A percentile compares a stretch with the other conserved stretches of the same genome.
Conservation (phyloP, 2,113 vertebrate genomes). For the Motacilla tschutschensis region DNA sequence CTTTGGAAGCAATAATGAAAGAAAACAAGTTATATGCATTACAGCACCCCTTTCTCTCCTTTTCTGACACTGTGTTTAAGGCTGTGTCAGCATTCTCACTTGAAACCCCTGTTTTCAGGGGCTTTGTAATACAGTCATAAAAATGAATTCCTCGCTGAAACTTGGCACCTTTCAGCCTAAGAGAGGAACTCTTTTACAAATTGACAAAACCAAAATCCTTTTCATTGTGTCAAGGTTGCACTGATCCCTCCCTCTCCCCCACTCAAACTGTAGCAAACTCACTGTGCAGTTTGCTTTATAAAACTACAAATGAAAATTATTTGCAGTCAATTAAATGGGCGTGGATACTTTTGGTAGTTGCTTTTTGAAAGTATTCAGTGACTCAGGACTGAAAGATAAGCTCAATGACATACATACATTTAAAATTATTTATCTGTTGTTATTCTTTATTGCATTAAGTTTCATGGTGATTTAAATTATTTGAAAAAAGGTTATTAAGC, state of each 20-base stretch:
- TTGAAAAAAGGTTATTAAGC: not conserved
- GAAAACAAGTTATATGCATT: conserved; percentile 67
- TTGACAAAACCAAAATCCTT: conserved; percentile 41
- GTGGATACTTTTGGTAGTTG: not conserved
- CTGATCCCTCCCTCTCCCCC: not conserved
- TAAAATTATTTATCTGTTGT: not conserved
- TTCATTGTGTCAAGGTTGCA: conserved; percentile 42
- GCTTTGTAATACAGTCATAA: conserved; percentile 63
- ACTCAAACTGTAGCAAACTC: conserved; percentile 34
- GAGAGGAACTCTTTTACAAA: conserved; percentile 48
- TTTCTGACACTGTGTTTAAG: conserved; percentile 37
- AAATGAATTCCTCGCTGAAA: conserved; percentile 67
- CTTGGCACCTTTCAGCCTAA: conserved; percentile 54
- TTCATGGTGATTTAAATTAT: not conserved
- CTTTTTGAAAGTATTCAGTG: conserved; percentile 22
- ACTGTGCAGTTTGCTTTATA: conserved; percentile 1
- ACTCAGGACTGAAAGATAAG: conserved; percentile 15
- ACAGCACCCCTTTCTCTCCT: not conserved
- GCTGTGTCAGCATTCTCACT: conserved; percentile 64
- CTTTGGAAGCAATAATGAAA: conserved; percentile 73
- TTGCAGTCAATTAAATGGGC: not conserved
- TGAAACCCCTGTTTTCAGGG: conserved; percentile 31
- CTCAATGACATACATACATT: not conserved
- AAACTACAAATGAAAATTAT: conserved; percentile 42
- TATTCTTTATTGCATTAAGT: not conserved